phyloP scores from a whole-genome alignment of 1,140 invertebrate species.

The Zaprionus taronus region DNA sequence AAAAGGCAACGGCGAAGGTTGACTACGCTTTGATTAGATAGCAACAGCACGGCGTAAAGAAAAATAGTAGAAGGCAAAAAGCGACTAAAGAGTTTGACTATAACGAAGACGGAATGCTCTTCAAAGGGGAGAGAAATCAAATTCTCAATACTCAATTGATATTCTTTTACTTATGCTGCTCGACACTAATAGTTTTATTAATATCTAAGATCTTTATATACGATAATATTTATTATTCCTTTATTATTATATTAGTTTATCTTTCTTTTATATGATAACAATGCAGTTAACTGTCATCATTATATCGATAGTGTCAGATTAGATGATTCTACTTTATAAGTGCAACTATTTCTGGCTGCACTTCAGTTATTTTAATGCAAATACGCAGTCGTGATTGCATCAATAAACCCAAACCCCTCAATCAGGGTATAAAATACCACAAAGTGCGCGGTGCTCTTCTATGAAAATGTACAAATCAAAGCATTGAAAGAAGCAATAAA shows the following conservation, averaged over 20 bases:
- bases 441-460: background rate
- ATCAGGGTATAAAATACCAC: background rate
- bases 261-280: too few species aligned
- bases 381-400: background rate
- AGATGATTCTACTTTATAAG: background rate
- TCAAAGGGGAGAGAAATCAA: too few species aligned
- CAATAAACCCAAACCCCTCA: background rate
- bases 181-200: too few species aligned
- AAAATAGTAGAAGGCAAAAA: constrained; percentile 2
- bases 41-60: constrained; percentile 11
- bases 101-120: background rate
- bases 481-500: background rate
- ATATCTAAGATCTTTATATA: too few species aligned
- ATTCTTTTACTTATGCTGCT: too few species aligned
- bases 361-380: background rate
- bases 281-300: background rate
- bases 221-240: too few species aligned
- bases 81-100: background rate
- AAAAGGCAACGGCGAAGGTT: constrained; percentile 28
- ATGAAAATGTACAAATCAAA: background rate
- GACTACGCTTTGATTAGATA: constrained; percentile 40
- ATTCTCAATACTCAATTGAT: too few species aligned
- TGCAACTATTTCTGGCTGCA: background rate
- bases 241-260: too few species aligned
- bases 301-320: background rate